Conservation (phyloP, 2,113 vertebrate species). For the Elgaria multicarinata region DNA sequence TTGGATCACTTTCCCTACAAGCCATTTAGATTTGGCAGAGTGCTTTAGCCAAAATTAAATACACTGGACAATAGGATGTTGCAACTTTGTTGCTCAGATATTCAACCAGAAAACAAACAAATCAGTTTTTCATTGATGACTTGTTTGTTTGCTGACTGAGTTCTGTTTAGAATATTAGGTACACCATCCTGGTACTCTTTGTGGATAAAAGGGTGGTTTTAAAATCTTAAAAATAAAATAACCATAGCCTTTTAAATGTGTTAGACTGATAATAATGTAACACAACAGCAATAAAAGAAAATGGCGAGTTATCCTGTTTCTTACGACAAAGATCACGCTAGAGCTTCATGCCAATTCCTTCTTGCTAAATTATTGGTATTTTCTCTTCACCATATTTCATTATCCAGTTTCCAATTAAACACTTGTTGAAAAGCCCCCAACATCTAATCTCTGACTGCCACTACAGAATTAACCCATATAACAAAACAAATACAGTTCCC, state of each 20-base stretch:
- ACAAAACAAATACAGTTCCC: not conserved
- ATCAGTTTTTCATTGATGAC: no score
- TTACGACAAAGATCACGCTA: not conserved
- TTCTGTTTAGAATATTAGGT: no score
- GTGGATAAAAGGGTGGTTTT: no score
- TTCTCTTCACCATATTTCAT: not conserved
- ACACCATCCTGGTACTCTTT: no score
- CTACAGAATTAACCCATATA: not conserved
- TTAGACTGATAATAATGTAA: not conserved
- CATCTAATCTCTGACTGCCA: not conserved
- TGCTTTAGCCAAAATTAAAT: not conserved
- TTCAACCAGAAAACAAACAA: no score
- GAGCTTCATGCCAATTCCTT: not conserved
- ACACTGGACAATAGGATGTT: no score
- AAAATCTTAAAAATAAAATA: no score
- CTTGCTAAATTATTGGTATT: not conserved
- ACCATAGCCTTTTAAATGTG: not conserved
- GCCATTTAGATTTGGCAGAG: not conserved
- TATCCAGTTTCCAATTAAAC: no score
- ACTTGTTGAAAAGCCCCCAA: not conserved
- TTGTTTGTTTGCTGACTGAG: no score
- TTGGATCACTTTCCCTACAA: not conserved
- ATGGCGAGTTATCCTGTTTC: not conserved
- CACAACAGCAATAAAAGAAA: not conserved
- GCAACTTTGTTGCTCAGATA: no score